Evolutionary conservation across 2,797 vertebrate genomes (phyloP).

Genomic region (Tadarida brasiliensis): DNA sequence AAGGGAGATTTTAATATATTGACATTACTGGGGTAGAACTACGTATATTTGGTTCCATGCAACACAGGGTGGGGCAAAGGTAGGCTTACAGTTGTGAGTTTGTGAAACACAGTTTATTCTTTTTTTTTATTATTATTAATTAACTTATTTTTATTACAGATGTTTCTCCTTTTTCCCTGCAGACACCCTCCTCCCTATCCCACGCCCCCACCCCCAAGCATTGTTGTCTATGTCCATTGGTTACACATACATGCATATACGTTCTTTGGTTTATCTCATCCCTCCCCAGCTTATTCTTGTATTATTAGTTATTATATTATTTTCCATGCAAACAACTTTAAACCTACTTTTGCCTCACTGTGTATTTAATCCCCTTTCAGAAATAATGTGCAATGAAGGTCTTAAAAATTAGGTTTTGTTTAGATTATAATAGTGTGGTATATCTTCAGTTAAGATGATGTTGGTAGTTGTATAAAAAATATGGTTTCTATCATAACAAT

Average conservation of each 20-base stretch:
- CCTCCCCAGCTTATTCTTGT: neutral
- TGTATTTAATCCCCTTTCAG: slow-evolving; percentile 35
- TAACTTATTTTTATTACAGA: no score
- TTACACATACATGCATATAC: no score
- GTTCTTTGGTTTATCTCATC: no score
- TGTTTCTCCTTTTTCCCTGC: no score
- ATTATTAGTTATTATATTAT: neutral
- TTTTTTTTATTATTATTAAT: no score
- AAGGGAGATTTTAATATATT: slow-evolving; percentile 22
- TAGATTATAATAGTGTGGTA: neutral
- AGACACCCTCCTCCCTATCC: no score
- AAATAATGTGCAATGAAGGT: neutral
- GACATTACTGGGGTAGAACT: neutral
- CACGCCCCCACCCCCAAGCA: no score
- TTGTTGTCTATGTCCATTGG: no score
- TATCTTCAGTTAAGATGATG: neutral
- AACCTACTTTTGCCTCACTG: neutral
- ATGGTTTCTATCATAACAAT: slow-evolving; percentile 10
- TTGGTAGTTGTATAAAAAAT: slow-evolving; percentile 27
- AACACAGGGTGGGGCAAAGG: neutral
- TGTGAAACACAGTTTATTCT: neutral
- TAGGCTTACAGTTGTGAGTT: neutral
- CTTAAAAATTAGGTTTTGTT: slow-evolving; percentile 60
- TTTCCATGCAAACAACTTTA: neutral
- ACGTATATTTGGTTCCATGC: neutral